Percentiles rank a stretch among this genome's conserved stretches.
phyloP scores from a whole-genome alignment of 2,797 vertebrate genomes.

The Sebastes iracundus region DNA sequence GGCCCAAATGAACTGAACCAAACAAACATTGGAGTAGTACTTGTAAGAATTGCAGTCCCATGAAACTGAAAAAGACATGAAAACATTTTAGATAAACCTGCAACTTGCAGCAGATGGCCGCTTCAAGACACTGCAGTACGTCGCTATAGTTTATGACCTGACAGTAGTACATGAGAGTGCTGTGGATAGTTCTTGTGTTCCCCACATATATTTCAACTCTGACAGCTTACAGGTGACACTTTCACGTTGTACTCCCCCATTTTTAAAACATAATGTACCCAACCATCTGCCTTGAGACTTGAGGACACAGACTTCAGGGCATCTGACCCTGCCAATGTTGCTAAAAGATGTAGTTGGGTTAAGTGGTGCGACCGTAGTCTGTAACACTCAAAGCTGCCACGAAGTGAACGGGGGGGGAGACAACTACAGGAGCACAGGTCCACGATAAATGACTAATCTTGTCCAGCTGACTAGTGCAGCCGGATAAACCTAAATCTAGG shows the following conservation, averaged over 20 bases:
- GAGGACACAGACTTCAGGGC: slow-evolving; percentile 32
- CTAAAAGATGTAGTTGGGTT: slow-evolving; percentile 54
- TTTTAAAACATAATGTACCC: slow-evolving; percentile 50
- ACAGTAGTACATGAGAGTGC: slow-evolving; percentile 11
- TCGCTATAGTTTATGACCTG: slow-evolving; percentile 2
- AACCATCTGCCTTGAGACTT: slow-evolving; percentile 31
- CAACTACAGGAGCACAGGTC: slow-evolving; percentile 9
- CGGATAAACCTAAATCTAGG: neutral
- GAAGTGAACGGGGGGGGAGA: slow-evolving; percentile 20
- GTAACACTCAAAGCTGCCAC: slow-evolving; percentile 44
- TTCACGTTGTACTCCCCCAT: slow-evolving; percentile 38
- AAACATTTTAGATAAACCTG: neutral
- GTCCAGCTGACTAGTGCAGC: neutral
- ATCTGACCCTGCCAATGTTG: slow-evolving; percentile 28
- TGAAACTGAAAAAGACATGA: neutral
- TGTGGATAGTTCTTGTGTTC: slow-evolving; percentile 23
- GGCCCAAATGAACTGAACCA: too few species aligned
- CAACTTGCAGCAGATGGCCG: neutral
- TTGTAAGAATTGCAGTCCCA: neutral
- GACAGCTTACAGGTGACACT: slow-evolving; percentile 49
- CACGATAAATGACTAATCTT: neutral
- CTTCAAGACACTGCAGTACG: neutral
- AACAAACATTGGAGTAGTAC: neutral
- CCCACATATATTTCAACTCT: slow-evolving; percentile 14
- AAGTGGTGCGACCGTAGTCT: slow-evolving; percentile 45